Base-by-base conservation (phyloP, 2,113 vertebrate species). In the western clawed frog (Xenopus tropicalis) region DNA sequence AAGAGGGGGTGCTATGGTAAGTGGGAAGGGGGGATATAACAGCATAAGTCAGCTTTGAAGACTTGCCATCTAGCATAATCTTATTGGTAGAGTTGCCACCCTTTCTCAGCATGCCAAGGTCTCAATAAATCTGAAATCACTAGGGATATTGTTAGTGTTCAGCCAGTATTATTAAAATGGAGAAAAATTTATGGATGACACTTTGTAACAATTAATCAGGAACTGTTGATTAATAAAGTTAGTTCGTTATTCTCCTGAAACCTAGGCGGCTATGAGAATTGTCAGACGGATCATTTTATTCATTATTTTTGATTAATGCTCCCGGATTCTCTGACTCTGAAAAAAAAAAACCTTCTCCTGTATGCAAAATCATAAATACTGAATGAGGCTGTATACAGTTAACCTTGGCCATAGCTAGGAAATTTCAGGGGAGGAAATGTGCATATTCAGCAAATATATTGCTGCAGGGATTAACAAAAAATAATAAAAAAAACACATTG, bases 271-370 rank as follows among this genome's bases (percentile, higher is more conserved):
- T 90, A 89, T 90, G 91, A 92, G 91, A 94, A 94, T 95, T 97
- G 96, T 98, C 96, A 96, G 92, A 90, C 84, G 92, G 94, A 98
- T 98, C 95, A 98, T 98, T 98, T 97, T 97, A 99, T 97, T 98
- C 95, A 98, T 98, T 98, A 98, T 98, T 98, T 99, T 98, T 99
- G 96, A 98, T 98, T 98, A 98, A 99, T 98, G 95, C 91, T 91
- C 93, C 91, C 91, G 91, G 93, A 96, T 95, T 93, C 90, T 93
- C 93, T 91, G 93, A 95, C 88, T 95, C 91, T 91, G 89, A 88
- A 58, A 14, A 70, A 81, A 82, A 88, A 83, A 85, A 14, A 0
- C 84, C 86, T 90, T 95, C 91, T 95, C 88, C 83, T 83, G 90
- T 93, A 96, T 95, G 94, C 95, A 96, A 97, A 98, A 98, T 94